Base-by-base conservation (phyloP, 2,888 invertebrate species). In the Chromoteleia sp. region DNA sequence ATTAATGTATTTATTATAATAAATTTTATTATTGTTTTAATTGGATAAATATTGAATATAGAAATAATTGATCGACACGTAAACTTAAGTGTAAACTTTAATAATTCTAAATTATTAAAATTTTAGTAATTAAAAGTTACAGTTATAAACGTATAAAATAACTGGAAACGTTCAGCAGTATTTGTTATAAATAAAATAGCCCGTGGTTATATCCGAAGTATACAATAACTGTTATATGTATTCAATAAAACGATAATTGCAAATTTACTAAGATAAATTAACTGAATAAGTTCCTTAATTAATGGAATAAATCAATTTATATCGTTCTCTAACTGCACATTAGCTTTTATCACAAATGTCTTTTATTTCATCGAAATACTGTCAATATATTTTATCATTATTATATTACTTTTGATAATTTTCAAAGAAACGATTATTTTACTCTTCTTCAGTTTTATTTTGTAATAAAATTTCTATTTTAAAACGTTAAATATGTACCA, bases 221-320 rank as follows among this genome's bases (percentile, higher is more conserved):
- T 25, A 54, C 39, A 50, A 63, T 61, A 73, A 54, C 29, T 43
- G 52, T 52, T 48, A 74, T 56, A 45, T 56, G 29, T 30, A 52
- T 61, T 73, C 71, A 61, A 59, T 71, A 61, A 71, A 71, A 61
- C 25, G 8, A 52, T 59, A 41, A 52, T 50, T 29, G 52, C 39
- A 61, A 52, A 71, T 71, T 14, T 71, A 71, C 30, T 61, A 56
- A 43, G 50, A 61, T 43, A 61, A 71, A 71, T 61, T 71, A 50
- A 61, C 52, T 50, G 52, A 71, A 59, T 50, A 68, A 68, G 36
- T 68, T 68, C 68, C 45, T 68, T 59, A 58, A 48, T 71, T 48
- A 59, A 59, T 39, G 15, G 21, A 59, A 59, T 59, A 50, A 71
- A 58, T 59, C 58, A 71, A 71, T 59, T 71, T 59, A 58, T 36